phyloP scores from a whole-genome alignment of 2,888 invertebrate genomes.

The Athrips mouffetella region DNA sequence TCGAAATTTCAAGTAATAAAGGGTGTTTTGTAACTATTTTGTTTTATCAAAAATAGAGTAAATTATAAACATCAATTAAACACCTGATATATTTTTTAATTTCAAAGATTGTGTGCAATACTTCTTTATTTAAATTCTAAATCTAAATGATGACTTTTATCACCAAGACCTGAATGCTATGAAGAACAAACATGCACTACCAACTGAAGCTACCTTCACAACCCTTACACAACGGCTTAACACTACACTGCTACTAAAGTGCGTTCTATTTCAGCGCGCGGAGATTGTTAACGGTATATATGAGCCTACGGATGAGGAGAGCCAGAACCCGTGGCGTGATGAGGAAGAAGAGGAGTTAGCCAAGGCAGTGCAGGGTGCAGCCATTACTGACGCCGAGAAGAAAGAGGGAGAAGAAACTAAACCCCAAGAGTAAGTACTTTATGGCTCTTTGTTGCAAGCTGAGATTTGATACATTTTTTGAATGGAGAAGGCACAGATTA shows the following conservation, averaged over 20 bases:
- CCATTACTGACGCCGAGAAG: constrained; percentile 68
- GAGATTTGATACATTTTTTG: too few relatives aligned
- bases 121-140: neutral
- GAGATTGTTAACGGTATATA: constrained; percentile 83
- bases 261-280: constrained; percentile 56
- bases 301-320: constrained; percentile 94
- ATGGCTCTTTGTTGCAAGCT: neutral
- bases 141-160: constrained; percentile 17
- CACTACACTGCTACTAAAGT: neutral
- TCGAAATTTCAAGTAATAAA: too few relatives aligned
- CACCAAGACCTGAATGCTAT: constrained; percentile 24
- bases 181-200: constrained; percentile 26
- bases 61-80: too few relatives aligned
- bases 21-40: too few relatives aligned
- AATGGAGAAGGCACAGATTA: too few relatives aligned
- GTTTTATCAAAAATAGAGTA: too few relatives aligned
- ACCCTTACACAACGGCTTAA: neutral
- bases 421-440: constrained; percentile 51
- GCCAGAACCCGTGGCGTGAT: constrained; percentile 91
- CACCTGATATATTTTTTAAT: too few relatives aligned
- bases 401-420: constrained; percentile 45
- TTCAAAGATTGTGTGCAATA: too few relatives aligned
- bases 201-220: constrained; percentile 20
- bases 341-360: constrained; percentile 84
- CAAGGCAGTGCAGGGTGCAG: constrained; percentile 81